Conservation (phyloP, 2,113 vertebrate genomes). For the Syngnathoides biaculeatus region DNA sequence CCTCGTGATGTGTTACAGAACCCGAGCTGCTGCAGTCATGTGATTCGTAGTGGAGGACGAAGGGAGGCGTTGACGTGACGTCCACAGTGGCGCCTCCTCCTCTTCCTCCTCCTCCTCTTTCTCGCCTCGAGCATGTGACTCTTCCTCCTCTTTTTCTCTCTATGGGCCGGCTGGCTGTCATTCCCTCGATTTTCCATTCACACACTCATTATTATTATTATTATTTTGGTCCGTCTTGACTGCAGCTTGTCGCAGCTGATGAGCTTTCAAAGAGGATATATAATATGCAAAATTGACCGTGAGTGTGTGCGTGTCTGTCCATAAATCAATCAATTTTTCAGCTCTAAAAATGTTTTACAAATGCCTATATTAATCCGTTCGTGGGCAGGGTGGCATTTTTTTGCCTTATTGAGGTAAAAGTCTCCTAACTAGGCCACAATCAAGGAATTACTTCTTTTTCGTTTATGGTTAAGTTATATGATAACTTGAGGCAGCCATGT, state of each 20-base stretch:
- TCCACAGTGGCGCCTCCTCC: slow-evolving; percentile 23
- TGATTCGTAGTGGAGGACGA: slow-evolving; percentile 69
- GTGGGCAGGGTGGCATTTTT: too few species aligned
- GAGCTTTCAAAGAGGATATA: background rate
- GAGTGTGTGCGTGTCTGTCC: too few species aligned
- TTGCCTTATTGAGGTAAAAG: too few species aligned
- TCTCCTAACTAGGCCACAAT: too few species aligned
- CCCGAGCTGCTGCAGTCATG: slow-evolving; percentile 77
- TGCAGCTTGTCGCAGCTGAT: background rate
- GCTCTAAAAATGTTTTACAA: too few species aligned
- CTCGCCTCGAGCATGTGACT: slow-evolving; percentile 56
- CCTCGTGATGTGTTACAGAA: slow-evolving; percentile 77
- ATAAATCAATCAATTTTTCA: too few species aligned
- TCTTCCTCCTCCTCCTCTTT: slow-evolving; percentile 7
- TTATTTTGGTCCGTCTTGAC: background rate
- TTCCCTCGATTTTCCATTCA: slow-evolving; percentile 5
- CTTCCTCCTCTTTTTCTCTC: slow-evolving; percentile 11
- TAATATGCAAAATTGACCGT: background rate
- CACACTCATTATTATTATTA: background rate
- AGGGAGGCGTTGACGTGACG: slow-evolving; percentile 63
- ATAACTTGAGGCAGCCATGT: too few species aligned
- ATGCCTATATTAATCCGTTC: too few species aligned
- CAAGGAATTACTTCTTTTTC: too few species aligned
- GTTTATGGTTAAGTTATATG: too few species aligned
- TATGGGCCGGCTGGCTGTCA: background rate